Percentiles rank a stretch among this genome's conserved stretches.
Conservation (phyloP, 2,797 vertebrate genomes). For the Eulemur coronatus region DNA sequence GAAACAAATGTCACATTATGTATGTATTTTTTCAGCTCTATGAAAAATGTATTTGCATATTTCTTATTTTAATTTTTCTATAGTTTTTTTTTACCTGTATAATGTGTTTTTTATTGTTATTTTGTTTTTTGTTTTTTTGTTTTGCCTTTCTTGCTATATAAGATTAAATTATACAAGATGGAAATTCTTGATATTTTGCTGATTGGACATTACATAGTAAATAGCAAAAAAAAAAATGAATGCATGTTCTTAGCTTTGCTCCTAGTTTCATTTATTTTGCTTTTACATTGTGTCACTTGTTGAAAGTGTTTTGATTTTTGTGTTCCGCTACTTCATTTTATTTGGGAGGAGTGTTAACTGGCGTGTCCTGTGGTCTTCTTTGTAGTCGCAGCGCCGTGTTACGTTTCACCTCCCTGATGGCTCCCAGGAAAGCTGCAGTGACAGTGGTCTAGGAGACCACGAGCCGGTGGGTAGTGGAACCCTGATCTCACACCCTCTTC, state of each 20-base stretch:
- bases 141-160: not conserved
- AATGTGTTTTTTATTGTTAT: no score
- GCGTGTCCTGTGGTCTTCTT: conserved; percentile 96
- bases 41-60: not conserved
- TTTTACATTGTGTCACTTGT: not conserved
- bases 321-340: not conserved
- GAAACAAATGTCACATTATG: not conserved
- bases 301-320: not conserved
- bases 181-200: not conserved
- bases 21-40: not conserved
- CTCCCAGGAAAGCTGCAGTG: conserved; percentile 99
- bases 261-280: not conserved
- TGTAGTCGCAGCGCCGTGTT: conserved; percentile 98
- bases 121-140: not conserved
- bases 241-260: not conserved
- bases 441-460: conserved; percentile 99
- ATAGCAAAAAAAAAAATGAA: not conserved
- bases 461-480: conserved; percentile 97
- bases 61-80: not conserved
- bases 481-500: conserved; percentile 99
- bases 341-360: conserved; percentile 91
- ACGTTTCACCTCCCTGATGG: conserved; percentile 99
- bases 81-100: not conserved
- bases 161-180: not conserved
- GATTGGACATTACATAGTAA: not conserved